phyloP scores from a whole-genome alignment of 2,113 vertebrate genomes.

The Psammodynastes pulverulentus region DNA sequence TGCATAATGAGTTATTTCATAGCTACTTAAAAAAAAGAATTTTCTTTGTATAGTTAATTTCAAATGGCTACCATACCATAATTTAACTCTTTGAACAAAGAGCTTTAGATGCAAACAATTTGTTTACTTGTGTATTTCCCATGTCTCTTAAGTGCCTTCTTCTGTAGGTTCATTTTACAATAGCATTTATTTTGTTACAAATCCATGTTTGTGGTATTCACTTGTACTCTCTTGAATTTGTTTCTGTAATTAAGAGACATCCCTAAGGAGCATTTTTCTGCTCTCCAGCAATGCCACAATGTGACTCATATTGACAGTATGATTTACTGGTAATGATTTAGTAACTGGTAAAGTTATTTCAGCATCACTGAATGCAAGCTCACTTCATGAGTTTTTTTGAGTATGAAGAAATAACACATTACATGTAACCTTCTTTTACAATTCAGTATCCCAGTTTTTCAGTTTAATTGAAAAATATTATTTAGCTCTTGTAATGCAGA shows the following conservation, averaged over 20 bases:
- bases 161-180: not conserved
- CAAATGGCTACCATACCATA: not conserved
- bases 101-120: not conserved
- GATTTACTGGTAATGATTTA: not conserved
- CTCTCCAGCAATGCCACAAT: not conserved
- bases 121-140: not conserved
- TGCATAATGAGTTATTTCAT: not conserved
- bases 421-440: not conserved
- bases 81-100: not conserved
- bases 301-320: not conserved
- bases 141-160: not conserved
- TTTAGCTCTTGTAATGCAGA: not conserved
- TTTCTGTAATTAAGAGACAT: not conserved
- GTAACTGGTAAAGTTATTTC: not conserved
- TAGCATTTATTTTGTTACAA: not conserved
- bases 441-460: not conserved
- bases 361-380: not conserved
- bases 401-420: not conserved
- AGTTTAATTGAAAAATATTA: not conserved
- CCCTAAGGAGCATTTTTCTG: not conserved
- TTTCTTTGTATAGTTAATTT: not conserved
- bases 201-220: not conserved
- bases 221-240: not conserved
- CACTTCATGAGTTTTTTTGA: not conserved
- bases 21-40: not conserved